phyloP scores from a whole-genome alignment of 2,113 vertebrate species.

The Ardeotis arabs region DNA sequence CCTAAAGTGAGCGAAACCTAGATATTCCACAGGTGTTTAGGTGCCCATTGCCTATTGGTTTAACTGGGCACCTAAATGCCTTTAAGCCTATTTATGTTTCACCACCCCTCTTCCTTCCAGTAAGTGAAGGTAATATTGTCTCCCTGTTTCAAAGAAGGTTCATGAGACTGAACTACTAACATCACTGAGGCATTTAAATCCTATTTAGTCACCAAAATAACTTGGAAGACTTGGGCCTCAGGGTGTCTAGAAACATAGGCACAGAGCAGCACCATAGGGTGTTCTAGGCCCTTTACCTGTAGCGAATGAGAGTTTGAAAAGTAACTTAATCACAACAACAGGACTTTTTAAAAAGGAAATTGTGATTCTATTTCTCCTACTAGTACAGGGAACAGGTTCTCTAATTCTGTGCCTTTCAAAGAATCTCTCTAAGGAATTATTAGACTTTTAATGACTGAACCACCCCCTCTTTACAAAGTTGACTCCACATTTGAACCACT shows the following conservation, averaged over 20 bases:
- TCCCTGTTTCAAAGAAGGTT: neutral
- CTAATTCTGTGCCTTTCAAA: slow-evolving; percentile 14
- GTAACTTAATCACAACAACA: neutral
- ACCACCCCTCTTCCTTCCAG: neutral
- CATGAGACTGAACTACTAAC: neutral
- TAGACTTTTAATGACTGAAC: neutral
- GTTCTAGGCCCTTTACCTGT: neutral
- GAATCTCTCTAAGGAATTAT: neutral
- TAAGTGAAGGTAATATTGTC: neutral
- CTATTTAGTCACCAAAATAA: neutral
- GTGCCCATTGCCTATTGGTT: neutral
- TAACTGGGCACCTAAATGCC: neutral
- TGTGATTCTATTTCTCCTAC: neutral
- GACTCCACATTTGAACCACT: neutral
- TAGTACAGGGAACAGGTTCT: neutral
- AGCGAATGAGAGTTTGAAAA: neutral
- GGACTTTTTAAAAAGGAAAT: neutral
- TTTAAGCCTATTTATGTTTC: neutral
- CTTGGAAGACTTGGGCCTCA: neutral
- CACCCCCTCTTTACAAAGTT: neutral
- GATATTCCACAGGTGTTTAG: neutral
- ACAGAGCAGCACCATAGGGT: neutral
- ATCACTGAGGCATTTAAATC: neutral
- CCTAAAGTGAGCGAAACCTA: neutral
- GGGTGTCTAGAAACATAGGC: neutral